Percentiles rank a stretch among this genome's conserved stretches.
Conservation (phyloP, 2,888 invertebrate species). For the Argyresthia albistria region DNA sequence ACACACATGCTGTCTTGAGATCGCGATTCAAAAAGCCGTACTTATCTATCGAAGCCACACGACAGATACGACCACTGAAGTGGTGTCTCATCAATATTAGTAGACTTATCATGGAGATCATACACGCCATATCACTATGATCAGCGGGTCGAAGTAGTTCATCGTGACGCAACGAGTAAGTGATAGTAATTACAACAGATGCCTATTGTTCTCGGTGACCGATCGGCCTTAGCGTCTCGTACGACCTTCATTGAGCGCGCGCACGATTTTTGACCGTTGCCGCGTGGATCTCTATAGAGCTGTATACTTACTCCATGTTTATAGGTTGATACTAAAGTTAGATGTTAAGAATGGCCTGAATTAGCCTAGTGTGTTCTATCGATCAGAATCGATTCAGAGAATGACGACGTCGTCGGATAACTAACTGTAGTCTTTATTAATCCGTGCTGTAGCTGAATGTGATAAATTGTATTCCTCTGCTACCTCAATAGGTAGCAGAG, state of each 20-base stretch:
- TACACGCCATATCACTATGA: conserved; percentile 24
- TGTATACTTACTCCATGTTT: conserved; percentile 7
- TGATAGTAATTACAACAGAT: conserved; percentile 69
- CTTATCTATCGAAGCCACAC: background rate
- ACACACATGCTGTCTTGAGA: too few relatives aligned
- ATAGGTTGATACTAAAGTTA: too few relatives aligned
- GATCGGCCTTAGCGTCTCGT: conserved; percentile 46
- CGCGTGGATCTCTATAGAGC: conserved; percentile 24
- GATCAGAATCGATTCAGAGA: too few relatives aligned
- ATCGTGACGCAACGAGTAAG: conserved; percentile 42
- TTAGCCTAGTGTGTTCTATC: too few relatives aligned
- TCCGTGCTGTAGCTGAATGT: too few relatives aligned
- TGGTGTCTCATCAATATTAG: background rate
- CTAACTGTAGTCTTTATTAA: too few relatives aligned
- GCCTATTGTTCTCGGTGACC: conserved; percentile 63
- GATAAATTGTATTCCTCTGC: too few relatives aligned
- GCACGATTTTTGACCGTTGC: conserved; percentile 63
- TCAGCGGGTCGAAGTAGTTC: conserved; percentile 30
- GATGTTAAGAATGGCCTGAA: too few relatives aligned
- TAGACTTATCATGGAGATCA: background rate
- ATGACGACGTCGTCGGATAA: too few relatives aligned
- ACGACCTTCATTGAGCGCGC: conserved; percentile 48
- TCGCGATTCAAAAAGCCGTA: background rate
- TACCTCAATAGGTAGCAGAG: too few relatives aligned
- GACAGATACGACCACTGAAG: background rate